Conservation (phyloP, 2,797 vertebrate species). For the Poliocrania exsul region DNA sequence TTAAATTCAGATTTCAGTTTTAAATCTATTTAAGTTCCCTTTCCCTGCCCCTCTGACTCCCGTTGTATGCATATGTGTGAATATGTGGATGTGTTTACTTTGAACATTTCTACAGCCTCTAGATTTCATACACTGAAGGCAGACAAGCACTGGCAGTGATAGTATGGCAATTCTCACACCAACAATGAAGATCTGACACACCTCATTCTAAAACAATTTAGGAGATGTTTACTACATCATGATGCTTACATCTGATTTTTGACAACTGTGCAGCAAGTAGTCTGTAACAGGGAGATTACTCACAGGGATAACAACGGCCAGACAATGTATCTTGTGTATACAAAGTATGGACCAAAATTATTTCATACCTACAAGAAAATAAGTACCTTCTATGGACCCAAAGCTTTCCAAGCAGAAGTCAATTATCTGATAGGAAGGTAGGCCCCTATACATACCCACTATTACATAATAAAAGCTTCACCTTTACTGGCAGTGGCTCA, state of each 20-base stretch:
- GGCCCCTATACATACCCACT: background rate
- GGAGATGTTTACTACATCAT: background rate
- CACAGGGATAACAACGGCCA: background rate
- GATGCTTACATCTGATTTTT: background rate
- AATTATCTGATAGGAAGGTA: background rate
- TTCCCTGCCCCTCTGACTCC: background rate
- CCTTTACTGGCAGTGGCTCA: background rate
- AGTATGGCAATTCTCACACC: background rate
- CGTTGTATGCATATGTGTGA: background rate
- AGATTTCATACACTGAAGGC: background rate
- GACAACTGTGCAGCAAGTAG: background rate
- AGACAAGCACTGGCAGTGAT: background rate
- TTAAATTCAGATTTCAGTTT: background rate
- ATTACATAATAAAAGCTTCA: background rate
- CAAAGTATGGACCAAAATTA: background rate
- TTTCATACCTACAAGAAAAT: background rate
- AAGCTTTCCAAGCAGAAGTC: background rate
- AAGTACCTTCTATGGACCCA: background rate
- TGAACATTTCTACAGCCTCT: background rate
- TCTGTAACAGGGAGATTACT: background rate
- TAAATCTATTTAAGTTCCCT: background rate
- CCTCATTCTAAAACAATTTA: background rate
- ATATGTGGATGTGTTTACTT: background rate
- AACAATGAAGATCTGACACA: background rate
- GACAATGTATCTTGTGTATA: background rate